These are phyloP conservation scores for Cylas formicarius DNA, from an alignment of 1,140 invertebrate genomes.

Conservation along the genomic window DNA sequence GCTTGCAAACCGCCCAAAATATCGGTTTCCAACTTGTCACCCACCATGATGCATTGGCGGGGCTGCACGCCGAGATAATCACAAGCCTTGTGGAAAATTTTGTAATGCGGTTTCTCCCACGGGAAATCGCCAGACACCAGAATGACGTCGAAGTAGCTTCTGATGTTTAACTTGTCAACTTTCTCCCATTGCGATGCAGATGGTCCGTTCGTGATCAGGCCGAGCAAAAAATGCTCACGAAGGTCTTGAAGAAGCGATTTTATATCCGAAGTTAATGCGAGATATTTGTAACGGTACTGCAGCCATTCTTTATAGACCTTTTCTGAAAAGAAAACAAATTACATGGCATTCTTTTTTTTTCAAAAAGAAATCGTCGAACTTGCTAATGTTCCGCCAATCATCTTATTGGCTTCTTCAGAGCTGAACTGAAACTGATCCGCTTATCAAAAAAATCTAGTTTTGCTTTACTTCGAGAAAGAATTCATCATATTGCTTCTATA, in stretches of 20 bases:
- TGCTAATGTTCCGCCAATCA: no score
- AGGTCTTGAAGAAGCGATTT: constrained; percentile 57
- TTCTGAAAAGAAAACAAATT: constrained; percentile 20
- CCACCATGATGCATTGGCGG: constrained; percentile 73
- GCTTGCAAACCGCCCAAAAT: constrained; percentile 73
- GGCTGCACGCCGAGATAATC: constrained; percentile 62
- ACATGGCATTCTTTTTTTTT: neutral
- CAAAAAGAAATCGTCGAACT: neutral
- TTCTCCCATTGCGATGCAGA: constrained; percentile 83
- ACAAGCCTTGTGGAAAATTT: constrained; percentile 72
- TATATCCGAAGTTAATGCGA: constrained; percentile 58
- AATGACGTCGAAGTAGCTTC: constrained; percentile 68
- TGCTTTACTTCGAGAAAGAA: no score
- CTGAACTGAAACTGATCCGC: neutral
- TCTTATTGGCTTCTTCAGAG: no score
- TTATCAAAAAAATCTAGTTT: neutral
- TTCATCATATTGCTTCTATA: neutral
- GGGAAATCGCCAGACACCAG: constrained; percentile 74
- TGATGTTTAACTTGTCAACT: constrained; percentile 57
- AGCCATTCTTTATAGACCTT: constrained; percentile 65
- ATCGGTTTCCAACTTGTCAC: constrained; percentile 79
- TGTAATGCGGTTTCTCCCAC: constrained; percentile 73
- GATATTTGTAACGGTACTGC: constrained; percentile 62
- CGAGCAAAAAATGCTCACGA: constrained; percentile 62
- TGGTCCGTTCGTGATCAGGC: constrained; percentile 75